Evolutionary conservation across 2,888 invertebrate genomes (phyloP), one percentile per base, ranked within the genome.

Genomic region (Luperina nickerlii): DNA sequence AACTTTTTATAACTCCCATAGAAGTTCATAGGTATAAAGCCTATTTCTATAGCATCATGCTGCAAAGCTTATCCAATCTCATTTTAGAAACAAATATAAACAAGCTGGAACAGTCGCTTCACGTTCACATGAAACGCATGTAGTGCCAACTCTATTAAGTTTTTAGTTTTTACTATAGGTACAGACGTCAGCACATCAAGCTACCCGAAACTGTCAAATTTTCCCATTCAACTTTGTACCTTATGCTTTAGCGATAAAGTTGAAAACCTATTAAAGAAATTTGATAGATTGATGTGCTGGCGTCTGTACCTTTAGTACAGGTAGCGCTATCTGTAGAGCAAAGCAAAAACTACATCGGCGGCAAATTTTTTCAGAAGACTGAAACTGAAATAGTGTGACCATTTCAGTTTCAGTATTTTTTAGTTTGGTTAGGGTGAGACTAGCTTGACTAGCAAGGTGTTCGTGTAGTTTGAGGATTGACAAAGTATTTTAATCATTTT

Each of bases 301-400:
- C 32, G 32, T 32, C 32, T 32, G 32, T 32, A 0, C 20, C 8
- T 24, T 11, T 2, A 13, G 15, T 15, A 18, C 15, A 9, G 3
- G n/a, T 66, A 82, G 83, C 83, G 81, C 67, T 78, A 81, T 70
- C 83, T 81, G 11, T 71, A 6, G 11, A 1, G 20, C 18, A 38
- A 4, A 38, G 3, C 7, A 24, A 24, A 48, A 82, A 71, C 71
- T 63, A 63, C 24, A 54, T 38, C 2, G 0, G 4, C 7, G 32
- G 2, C 9, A 9, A 1, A 15, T 45, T 76, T 60, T 60, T 5
- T 2, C 6, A 38, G 11, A 45, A 45, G 13, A 45, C 45, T 13
- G 45, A 11, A 11, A 45, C 11, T 45, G 2, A 45, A 45, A 45
- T 45, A 11, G 11, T 45, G 11, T 45, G 45, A 11, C 2, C 18